These are phyloP conservation scores for Nyctibius bracteatus DNA, from an alignment of 2,113 vertebrate genomes.

Conservation along the genomic window DNA sequence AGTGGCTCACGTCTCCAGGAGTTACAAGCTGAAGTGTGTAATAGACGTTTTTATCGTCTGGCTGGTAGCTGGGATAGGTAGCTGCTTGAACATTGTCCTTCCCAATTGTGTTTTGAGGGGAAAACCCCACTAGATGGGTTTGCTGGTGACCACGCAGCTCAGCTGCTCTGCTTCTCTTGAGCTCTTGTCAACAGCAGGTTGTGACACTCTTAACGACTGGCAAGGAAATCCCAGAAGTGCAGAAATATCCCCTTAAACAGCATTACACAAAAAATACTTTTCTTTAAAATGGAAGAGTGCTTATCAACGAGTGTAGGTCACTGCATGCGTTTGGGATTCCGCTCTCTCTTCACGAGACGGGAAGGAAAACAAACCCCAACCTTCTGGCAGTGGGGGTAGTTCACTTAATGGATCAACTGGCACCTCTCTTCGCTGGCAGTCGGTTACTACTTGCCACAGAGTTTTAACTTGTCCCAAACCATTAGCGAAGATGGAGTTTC, in stretches of 20 bases:
- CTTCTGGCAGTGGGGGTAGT: neutral
- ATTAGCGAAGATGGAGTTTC: neutral
- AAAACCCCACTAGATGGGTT: neutral
- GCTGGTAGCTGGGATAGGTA: neutral
- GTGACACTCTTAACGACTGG: neutral
- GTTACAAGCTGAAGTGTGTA: neutral
- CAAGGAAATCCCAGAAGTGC: conserved; percentile 12
- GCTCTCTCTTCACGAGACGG: neutral
- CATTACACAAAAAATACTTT: neutral
- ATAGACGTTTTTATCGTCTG: neutral
- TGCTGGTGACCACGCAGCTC: neutral
- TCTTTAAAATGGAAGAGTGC: neutral
- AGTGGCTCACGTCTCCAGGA: neutral
- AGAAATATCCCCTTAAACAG: conserved; percentile 27
- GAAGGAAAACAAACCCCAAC: neutral
- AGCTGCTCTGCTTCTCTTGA: conserved; percentile 22
- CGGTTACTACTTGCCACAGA: neutral
- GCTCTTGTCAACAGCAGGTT: neutral
- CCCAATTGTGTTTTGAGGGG: neutral
- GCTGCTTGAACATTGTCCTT: neutral
- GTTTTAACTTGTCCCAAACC: conserved; percentile 11
- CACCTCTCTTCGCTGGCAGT: neutral
- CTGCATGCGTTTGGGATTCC: neutral
- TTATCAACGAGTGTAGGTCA: neutral
- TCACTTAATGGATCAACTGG: neutral